A percentile compares a stretch with the other conserved stretches of the same genome.
These are phyloP conservation scores for Thaumatotibia leucotreta DNA, from an alignment of 1,140 invertebrate genomes.

Conservation along the genomic window DNA sequence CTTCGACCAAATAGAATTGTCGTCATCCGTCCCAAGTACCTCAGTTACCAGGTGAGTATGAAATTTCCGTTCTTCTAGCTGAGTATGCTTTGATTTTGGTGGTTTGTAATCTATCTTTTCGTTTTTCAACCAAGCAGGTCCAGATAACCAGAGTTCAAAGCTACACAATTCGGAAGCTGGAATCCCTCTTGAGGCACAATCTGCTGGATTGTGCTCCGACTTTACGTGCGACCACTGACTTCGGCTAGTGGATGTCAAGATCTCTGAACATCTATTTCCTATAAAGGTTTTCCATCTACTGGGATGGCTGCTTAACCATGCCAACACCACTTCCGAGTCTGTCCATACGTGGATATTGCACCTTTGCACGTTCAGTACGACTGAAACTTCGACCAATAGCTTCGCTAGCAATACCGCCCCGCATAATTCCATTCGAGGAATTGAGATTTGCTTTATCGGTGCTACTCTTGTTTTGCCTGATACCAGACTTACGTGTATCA, in stretches of 20 bases:
- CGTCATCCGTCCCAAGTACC: no score
- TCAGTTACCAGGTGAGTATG: not conserved
- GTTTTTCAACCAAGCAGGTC: constrained; percentile 28
- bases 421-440: constrained; percentile 33
- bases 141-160: constrained; percentile 35
- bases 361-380: not conserved
- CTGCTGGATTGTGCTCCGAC: not conserved
- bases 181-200: not conserved
- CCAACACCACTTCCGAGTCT: constrained; percentile 26
- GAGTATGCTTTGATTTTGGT: not conserved
- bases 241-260: not conserved
- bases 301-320: constrained; percentile 21
- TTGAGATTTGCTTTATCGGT: constrained; percentile 31
- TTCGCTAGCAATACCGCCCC: constrained; percentile 22
- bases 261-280: constrained; percentile 21
- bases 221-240: constrained; percentile 1
- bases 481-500: constrained; percentile 14
- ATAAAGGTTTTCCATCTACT: constrained; percentile 34
- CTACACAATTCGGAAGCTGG: constrained; percentile 20
- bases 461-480: constrained; percentile 36
- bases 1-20: not conserved
- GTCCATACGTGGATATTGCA: constrained; percentile 20
- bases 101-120: not conserved
- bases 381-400: constrained; percentile 12
- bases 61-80: not conserved